These are phyloP conservation scores for Petromus typicus DNA, from an alignment of 2,113 vertebrate species.

Conservation along the genomic window DNA sequence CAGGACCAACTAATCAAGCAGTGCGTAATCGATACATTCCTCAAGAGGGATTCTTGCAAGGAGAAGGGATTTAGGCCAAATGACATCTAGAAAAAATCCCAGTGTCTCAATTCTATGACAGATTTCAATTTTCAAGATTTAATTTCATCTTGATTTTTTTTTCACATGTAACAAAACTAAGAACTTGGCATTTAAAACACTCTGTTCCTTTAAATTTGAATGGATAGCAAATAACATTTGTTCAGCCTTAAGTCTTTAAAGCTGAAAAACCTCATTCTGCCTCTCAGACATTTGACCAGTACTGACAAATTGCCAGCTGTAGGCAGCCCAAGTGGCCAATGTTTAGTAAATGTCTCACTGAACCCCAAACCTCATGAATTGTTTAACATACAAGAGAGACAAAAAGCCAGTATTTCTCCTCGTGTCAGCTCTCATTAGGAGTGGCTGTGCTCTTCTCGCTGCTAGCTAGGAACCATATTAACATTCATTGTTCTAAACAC, in stretches of 20 bases:
- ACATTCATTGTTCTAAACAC: slow-evolving; percentile 73
- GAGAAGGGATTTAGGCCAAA: neutral
- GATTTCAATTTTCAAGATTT: slow-evolving; percentile 42
- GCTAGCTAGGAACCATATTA: slow-evolving; percentile 85
- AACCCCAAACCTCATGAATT: slow-evolving; percentile 89
- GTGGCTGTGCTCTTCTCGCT: slow-evolving; percentile 83
- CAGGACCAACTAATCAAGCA: neutral
- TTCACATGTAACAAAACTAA: slow-evolving; percentile 56
- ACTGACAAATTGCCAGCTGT: slow-evolving; percentile 87
- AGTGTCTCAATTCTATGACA: slow-evolving; percentile 13
- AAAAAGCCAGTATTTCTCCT: slow-evolving; percentile 87
- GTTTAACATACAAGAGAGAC: slow-evolving; percentile 87
- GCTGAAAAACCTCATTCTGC: slow-evolving; percentile 80
- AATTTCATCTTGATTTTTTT: slow-evolving; percentile 52
- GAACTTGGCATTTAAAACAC: slow-evolving; percentile 68
- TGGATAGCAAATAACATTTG: slow-evolving; percentile 77
- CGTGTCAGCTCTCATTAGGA: slow-evolving; percentile 87
- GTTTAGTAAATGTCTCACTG: slow-evolving; percentile 89
- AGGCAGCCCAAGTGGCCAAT: slow-evolving; percentile 82
- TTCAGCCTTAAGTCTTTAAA: slow-evolving; percentile 81
- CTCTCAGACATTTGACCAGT: slow-evolving; percentile 80
- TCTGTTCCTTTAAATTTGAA: slow-evolving; percentile 77
- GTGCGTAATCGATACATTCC: neutral
- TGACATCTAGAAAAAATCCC: slow-evolving; percentile 7
- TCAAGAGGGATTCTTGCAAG: neutral